A percentile compares a stretch with the other conserved stretches of the same genome.
Conservation (phyloP, 2,113 vertebrate species). For the Sinocyclocheilus anophthalmus region DNA sequence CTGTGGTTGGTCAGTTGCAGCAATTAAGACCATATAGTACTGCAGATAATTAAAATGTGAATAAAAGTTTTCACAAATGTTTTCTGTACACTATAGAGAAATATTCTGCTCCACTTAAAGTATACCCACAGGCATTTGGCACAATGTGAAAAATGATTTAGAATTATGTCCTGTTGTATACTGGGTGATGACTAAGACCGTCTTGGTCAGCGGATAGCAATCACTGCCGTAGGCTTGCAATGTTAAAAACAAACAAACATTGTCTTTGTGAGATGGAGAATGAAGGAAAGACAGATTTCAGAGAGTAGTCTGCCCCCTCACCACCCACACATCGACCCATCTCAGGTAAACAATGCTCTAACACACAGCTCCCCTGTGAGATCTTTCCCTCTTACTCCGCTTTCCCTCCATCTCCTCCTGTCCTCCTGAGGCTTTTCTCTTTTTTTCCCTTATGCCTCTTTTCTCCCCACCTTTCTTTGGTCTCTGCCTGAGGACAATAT, state of each 20-base stretch:
- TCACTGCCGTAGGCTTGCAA: background rate
- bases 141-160: background rate
- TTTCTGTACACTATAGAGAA: slow-evolving; percentile 1
- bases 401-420: slow-evolving; percentile 14
- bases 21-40: no score
- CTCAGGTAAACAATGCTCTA: slow-evolving; percentile 42
- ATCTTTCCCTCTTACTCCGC: background rate
- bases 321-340: slow-evolving; percentile 25
- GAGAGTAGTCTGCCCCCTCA: slow-evolving; percentile 11
- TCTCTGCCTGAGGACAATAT: slow-evolving; percentile 8
- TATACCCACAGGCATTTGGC: slow-evolving; percentile 3
- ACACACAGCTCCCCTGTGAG: slow-evolving; percentile 29
- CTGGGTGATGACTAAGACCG: slow-evolving; percentile 22
- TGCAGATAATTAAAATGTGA: background rate
- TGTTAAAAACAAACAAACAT: slow-evolving; percentile 1
- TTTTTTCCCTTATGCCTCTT: slow-evolving; percentile 3
- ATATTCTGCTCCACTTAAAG: slow-evolving; percentile 5
- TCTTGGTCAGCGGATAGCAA: slow-evolving; percentile 17
- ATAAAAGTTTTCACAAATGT: background rate
- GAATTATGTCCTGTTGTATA: background rate
- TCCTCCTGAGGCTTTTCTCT: slow-evolving; percentile 36
- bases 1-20: background rate
- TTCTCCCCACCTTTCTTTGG: background rate
- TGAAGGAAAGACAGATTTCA: slow-evolving; percentile 16
- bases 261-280: slow-evolving; percentile 15